phyloP scores from a whole-genome alignment of 2,888 invertebrate genomes.

The Drosophila ezoana region DNA sequence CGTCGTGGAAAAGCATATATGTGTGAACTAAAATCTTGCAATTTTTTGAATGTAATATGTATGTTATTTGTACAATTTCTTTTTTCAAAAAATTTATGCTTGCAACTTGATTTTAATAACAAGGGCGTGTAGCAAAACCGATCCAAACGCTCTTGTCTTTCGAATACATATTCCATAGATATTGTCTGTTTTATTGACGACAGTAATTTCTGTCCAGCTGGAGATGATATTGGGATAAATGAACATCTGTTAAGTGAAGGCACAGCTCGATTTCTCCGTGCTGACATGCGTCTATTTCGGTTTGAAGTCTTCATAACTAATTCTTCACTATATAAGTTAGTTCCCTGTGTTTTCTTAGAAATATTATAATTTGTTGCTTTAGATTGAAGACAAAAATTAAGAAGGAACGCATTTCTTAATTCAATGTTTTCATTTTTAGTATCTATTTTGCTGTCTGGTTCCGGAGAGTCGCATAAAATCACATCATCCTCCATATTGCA shows the following conservation, averaged over 20 bases:
- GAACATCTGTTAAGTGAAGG: conserved; percentile 85
- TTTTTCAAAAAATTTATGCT: conserved; percentile 82
- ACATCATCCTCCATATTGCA: conserved; percentile 84
- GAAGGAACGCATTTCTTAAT: conserved; percentile 84
- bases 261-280: conserved; percentile 85
- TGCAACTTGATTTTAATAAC: conserved; percentile 71
- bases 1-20: conserved; percentile 84
- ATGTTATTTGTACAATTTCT: conserved; percentile 67
- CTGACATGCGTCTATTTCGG: conserved; percentile 82
- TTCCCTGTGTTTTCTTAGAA: conserved; percentile 53
- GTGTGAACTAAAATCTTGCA: conserved; percentile 79
- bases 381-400: conserved; percentile 85
- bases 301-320: conserved; percentile 55
- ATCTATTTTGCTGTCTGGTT: conserved; percentile 68
- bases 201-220: conserved; percentile 85
- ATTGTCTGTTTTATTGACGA: conserved; percentile 85
- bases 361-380: conserved; percentile 37
- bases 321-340: conserved; percentile 60
- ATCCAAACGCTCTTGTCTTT: conserved; percentile 86
- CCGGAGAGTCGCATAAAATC: conserved; percentile 85
- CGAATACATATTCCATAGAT: conserved; percentile 85
- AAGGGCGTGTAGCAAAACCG: conserved; percentile 86
- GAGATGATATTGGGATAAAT: conserved; percentile 86
- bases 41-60: conserved; percentile 82
- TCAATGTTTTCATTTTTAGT: conserved; percentile 78